These are phyloP conservation scores for Coendou prehensilis DNA, from an alignment of 2,797 vertebrate genomes.

Conservation along the genomic window DNA sequence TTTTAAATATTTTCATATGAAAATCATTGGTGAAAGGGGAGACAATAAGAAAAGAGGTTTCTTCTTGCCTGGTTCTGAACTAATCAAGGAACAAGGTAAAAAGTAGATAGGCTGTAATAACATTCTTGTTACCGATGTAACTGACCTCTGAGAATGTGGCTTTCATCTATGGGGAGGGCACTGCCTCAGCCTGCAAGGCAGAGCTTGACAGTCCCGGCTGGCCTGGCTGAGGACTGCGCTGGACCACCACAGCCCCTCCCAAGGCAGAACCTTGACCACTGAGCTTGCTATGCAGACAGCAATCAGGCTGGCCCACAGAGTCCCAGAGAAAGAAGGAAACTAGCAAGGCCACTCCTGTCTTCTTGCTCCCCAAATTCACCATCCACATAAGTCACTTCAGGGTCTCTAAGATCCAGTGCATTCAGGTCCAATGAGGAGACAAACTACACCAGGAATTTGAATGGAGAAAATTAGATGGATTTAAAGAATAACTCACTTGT, in stretches of 20 bases:
- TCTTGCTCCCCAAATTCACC: not conserved
- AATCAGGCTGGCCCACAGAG: not conserved
- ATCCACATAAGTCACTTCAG: not conserved
- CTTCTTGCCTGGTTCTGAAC: not conserved
- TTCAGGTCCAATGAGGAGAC: not conserved
- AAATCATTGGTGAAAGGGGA: not conserved
- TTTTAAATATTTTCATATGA: constrained; percentile 42
- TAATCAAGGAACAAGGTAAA: not conserved
- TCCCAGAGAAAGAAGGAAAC: not conserved
- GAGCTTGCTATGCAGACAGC: not conserved
- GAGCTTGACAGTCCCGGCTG: not conserved
- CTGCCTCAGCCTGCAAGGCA: not conserved
- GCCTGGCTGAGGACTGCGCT: not conserved
- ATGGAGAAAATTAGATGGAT: not conserved
- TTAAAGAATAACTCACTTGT: constrained; percentile 45
- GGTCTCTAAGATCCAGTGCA: not conserved
- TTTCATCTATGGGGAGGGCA: not conserved
- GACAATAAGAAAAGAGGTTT: constrained; percentile 3
- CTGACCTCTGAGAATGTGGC: not conserved
- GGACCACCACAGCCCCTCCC: not conserved
- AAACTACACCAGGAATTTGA: constrained; percentile 27
- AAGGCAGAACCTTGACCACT: not conserved
- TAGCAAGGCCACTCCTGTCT: not conserved
- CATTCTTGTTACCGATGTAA: not conserved
- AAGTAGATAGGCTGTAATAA: not conserved